These are phyloP conservation scores for Tapera naevia DNA, from an alignment of 2,797 vertebrate genomes.

Conservation along the genomic window DNA sequence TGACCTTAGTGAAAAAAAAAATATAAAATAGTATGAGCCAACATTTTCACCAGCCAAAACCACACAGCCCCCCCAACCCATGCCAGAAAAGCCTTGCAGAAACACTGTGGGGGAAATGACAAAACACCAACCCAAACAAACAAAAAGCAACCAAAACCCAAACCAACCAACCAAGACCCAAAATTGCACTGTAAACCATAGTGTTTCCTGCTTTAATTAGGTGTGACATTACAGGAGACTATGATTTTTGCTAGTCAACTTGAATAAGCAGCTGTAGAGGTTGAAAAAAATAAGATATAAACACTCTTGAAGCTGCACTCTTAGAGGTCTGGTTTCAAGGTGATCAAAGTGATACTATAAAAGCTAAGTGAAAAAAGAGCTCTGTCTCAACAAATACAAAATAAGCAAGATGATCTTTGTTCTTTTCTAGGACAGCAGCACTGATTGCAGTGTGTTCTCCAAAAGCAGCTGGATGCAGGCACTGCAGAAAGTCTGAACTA, in stretches of 20 bases:
- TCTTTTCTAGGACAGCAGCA: conserved; percentile 3
- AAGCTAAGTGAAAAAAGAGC: not conserved
- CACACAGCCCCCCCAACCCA: rapidly evolving
- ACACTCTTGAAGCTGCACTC: not conserved
- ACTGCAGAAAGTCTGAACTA: not conserved
- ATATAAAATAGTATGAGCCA: not conserved
- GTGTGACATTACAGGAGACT: not conserved
- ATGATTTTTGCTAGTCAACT: not conserved
- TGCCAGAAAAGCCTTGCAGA: rapidly evolving
- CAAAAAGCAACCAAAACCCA: not conserved
- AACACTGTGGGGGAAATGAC: not conserved
- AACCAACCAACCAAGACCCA: no score
- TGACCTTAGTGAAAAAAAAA: not conserved
- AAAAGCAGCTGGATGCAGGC: not conserved
- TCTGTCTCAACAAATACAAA: not conserved
- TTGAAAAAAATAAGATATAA: not conserved
- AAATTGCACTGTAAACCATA: not conserved
- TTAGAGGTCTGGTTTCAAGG: not conserved
- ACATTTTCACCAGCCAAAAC: not conserved
- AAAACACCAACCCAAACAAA: rapidly evolving
- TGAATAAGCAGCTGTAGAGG: not conserved
- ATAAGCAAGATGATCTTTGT: not conserved
- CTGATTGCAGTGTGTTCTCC: not conserved
- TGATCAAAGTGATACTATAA: conserved; percentile 23
- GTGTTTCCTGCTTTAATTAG: not conserved